Conservation (phyloP, 2,888 invertebrate species). For the Rutpela maculata region DNA sequence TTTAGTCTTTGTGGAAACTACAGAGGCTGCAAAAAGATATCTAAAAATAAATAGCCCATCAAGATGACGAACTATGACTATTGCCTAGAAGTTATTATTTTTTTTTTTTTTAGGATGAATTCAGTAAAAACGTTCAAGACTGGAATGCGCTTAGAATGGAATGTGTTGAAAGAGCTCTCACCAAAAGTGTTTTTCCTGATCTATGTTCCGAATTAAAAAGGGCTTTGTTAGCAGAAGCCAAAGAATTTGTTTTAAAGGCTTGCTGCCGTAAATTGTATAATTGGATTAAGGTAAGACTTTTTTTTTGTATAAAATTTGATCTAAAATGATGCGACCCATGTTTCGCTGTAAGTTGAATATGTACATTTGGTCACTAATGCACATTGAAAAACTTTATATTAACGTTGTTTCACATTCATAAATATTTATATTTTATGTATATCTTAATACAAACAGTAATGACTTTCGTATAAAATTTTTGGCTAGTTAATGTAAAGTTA, state of each 20-base stretch:
- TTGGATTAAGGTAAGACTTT: slow-evolving; percentile 85
- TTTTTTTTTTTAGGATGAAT: slow-evolving; percentile 82
- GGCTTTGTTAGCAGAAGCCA: slow-evolving; percentile 89
- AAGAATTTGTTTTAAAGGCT: slow-evolving; percentile 88
- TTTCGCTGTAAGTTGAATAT: too few relatives aligned
- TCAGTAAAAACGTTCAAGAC: slow-evolving; percentile 93
- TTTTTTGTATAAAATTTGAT: slow-evolving; percentile 8
- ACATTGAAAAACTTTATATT: too few relatives aligned
- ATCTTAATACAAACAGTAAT: too few relatives aligned
- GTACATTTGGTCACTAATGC: too few relatives aligned
- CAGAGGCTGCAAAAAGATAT: not conserved
- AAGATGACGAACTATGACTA: too few relatives aligned
- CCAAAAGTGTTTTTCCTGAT: slow-evolving; percentile 92
- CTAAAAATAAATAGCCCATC: too few relatives aligned
- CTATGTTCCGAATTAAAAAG: slow-evolving; percentile 90
- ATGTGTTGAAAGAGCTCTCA: slow-evolving; percentile 91
- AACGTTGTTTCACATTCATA: too few relatives aligned
- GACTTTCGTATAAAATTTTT: too few relatives aligned
- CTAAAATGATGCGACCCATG: too few relatives aligned
- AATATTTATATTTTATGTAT: too few relatives aligned
- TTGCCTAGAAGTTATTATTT: not conserved
- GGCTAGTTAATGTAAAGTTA: too few relatives aligned
- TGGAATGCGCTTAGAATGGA: slow-evolving; percentile 95
- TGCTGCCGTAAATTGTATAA: slow-evolving; percentile 92
- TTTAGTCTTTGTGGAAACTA: too few relatives aligned